Evolutionary conservation across 2,888 invertebrate genomes (phyloP).

Genomic region (Catonia carolina): DNA sequence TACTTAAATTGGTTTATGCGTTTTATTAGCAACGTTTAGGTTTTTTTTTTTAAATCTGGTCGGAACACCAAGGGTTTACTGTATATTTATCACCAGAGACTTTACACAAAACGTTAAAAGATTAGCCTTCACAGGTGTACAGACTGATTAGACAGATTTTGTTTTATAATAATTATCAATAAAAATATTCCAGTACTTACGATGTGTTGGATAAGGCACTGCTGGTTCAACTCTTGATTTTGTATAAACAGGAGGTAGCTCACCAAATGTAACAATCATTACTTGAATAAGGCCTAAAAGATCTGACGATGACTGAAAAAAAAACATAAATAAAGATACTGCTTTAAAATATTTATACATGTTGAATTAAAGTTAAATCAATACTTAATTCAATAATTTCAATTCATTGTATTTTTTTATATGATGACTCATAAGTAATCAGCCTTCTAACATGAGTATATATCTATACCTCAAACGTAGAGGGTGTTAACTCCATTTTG

Average conservation of each 20-base stretch:
- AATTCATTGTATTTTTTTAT: slow-evolving; percentile 5
- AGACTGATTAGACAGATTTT: no score
- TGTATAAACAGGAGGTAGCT: slow-evolving; percentile 89
- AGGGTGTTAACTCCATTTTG: no score
- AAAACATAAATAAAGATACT: slow-evolving; percentile 15
- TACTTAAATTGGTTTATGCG: no score
- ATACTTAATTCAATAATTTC: not conserved
- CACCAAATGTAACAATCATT: slow-evolving; percentile 88
- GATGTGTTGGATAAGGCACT: slow-evolving; percentile 50
- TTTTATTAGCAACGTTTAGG: no score
- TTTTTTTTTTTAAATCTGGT: no score
- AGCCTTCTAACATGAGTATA: no score
- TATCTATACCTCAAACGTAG: no score
- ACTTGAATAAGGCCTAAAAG: slow-evolving; percentile 82
- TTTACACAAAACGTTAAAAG: no score
- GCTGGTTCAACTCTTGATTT: slow-evolving; percentile 51
- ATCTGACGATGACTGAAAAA: slow-evolving; percentile 66
- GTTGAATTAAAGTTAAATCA: slow-evolving; percentile 29
- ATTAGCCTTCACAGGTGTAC: no score
- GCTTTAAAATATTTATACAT: no score
- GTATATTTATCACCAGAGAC: no score
- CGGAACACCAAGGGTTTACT: no score
- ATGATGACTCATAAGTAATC: slow-evolving; percentile 7
- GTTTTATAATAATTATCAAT: not conserved
- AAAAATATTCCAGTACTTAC: slow-evolving; percentile 39